Evolutionary conservation across 2,113 vertebrate genomes (phyloP), one percentile per base, ranked within the genome.

Genomic region (Embiotoca jacksoni): DNA sequence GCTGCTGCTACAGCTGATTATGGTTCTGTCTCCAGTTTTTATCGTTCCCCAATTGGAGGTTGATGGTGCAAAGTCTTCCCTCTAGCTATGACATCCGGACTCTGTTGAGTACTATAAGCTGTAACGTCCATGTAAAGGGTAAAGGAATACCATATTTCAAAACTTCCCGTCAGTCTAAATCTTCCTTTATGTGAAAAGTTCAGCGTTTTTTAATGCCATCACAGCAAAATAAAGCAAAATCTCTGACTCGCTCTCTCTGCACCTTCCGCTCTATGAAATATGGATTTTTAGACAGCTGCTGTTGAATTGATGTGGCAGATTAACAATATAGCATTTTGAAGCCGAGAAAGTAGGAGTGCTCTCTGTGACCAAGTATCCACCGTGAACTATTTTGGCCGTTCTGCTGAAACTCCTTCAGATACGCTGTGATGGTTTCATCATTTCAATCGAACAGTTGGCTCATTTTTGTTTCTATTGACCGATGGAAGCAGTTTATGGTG

Each of bases 301-400:
- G 54, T 61, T 84, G 72, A 84, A 92, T 75, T 88, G 41, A 86
- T 80, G 74, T 80, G 61, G 75, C 78, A 79, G 81, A 85, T 88
- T 86, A 82, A 83, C 78, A 85, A 85, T 77, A 67, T 37, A 66
- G 63, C 80, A 74, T 83, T 84, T 85, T 75, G 57, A 80, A 64
- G 72, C 13, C 5, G 56, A 58, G 66, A n/a, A 58, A 4, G 0
- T 74, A 44, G 71, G 33, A 35, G 66, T 73, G 59, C 55, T 62
- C 72, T 82, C 67, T 81, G 54, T 83, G 71, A 77, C 49, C 55
- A 49, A 55, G 61, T 31, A 72, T 78, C 73, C 37, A 57, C 60
- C 44, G 59, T 82, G 59, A 78, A 80, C 44, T 54, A 37, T 62
- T 49, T 46, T 73, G 62, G 82, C 37, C n/a, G 1, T 55, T 39